Evolutionary conservation across 2,113 vertebrate species (phyloP).

Genomic region (Oreochromis spilurus): DNA sequence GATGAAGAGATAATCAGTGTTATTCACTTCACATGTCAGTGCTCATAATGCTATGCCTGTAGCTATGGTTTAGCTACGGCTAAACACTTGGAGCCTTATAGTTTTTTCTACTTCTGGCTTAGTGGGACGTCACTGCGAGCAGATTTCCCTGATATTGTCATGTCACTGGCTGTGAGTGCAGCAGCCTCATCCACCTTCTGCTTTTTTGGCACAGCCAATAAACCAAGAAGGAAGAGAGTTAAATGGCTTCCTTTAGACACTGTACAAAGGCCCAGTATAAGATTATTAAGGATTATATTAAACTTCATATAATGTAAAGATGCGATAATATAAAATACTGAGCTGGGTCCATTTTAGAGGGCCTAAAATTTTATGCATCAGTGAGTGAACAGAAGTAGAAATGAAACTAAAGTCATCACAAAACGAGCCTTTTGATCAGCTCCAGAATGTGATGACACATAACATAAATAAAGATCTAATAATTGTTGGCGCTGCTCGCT

Average conservation of each 20-base stretch:
- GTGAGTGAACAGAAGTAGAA: not conserved
- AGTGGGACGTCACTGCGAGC: not conserved
- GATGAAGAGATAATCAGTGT: not conserved
- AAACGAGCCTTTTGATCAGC: not conserved
- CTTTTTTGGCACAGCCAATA: not conserved
- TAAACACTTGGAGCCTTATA: not conserved
- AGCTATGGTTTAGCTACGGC: not conserved
- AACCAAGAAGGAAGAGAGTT: not conserved
- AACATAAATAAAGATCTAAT: constrained; percentile 1
- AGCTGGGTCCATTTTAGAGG: not conserved
- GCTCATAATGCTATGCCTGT: not conserved
- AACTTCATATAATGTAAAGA: not conserved
- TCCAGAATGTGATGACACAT: not conserved
- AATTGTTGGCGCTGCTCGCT: not conserved
- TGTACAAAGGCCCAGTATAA: not conserved
- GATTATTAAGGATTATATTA: not conserved
- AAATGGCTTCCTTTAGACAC: not conserved
- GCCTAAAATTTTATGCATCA: not conserved
- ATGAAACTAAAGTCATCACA: not conserved
- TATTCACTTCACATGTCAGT: not conserved
- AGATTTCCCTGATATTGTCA: not conserved
- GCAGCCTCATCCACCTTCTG: not conserved
- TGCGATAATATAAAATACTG: not conserved
- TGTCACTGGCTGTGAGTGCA: not conserved
- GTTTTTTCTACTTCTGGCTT: not conserved